Evolutionary conservation across 2,113 vertebrate genomes (phyloP), one percentile per base, ranked within the genome.

Genomic region (Phodopus roborovskii): DNA sequence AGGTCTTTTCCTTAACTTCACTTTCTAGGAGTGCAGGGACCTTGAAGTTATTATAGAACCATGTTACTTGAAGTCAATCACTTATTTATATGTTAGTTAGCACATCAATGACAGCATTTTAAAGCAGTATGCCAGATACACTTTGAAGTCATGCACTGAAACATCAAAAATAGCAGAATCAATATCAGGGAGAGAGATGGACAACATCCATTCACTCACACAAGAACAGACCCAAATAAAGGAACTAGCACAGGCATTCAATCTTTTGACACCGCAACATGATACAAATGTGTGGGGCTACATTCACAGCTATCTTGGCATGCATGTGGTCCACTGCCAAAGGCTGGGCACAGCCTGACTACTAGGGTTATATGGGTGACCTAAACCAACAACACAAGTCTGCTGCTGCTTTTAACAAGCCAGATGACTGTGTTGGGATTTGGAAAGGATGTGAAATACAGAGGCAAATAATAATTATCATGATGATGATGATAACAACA

Each of bases 11-110:
- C 33, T 96, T 87, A 45, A 60, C n/a, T 48, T 16, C 70, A 48
- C 97, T 96, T 97, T 99, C 99, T 89, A 99, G 98, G 62, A 99
- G 98, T 10, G 99, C 99, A 36, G 99, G 99, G 73, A 99, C 98
- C 99, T 99, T 94, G 13, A 97, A 96, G 39, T 94, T 19, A 84
- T 79, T 0, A 97, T 5, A 97, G 81, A 86, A 20, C 16, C 50
- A 42, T 4, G 16, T 93, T 83, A 97, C 28, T 58, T 39, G 36
- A 94, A 79, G 39, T 12, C 50, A 91, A 30, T 50, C 53, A 48
- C 28, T 58, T 68, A 91, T 4, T 33, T 86, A 42, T 15, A 24
- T 26, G 36, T 71, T 30, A 79, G 28, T 86, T 71, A 81, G 89
- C 36, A 22, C 7, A 26, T 33, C 79, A 71, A 68, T 16, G 5